These are phyloP conservation scores for Andrena bucephala DNA, from an alignment of 2,888 invertebrate species.

Conservation along the genomic window DNA sequence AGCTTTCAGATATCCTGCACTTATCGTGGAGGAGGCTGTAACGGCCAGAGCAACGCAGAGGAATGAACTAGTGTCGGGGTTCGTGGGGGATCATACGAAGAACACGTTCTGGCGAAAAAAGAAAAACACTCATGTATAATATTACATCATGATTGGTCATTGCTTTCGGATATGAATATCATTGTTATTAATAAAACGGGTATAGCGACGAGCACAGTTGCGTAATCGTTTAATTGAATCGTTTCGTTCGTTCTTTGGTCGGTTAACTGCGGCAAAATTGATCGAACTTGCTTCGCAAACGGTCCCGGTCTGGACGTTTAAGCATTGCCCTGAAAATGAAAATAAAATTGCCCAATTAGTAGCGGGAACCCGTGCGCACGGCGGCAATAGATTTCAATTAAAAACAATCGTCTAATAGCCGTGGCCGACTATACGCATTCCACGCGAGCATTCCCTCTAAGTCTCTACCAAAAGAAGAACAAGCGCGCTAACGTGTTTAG, in stretches of 20 bases:
- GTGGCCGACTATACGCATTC: slow-evolving; percentile 46
- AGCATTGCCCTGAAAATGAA: slow-evolving; percentile 80
- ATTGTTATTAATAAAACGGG: slow-evolving; percentile 69
- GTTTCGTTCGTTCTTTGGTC: slow-evolving; percentile 69
- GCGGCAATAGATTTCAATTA: not conserved
- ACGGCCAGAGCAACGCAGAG: too few relatives aligned
- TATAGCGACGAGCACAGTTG: slow-evolving; percentile 67
- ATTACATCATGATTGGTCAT: slow-evolving; percentile 59
- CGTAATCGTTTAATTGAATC: slow-evolving; percentile 42
- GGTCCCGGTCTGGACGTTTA: slow-evolving; percentile 77
- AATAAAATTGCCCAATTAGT: slow-evolving; percentile 65
- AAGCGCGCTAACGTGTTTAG: slow-evolving; percentile 44
- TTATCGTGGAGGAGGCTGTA: too few relatives aligned
- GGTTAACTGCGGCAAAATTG: slow-evolving; percentile 68
- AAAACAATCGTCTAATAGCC: slow-evolving; percentile 19
- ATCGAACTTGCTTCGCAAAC: slow-evolving; percentile 73
- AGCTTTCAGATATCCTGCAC: too few relatives aligned
- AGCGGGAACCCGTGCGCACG: slow-evolving; percentile 32
- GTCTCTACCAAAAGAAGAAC: slow-evolving; percentile 10
- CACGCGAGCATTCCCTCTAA: slow-evolving; percentile 61
- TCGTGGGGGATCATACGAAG: slow-evolving; percentile 36
- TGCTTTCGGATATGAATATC: slow-evolving; percentile 62
- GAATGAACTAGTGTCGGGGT: not conserved
- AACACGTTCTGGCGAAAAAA: slow-evolving; percentile 42
- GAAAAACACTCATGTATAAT: slow-evolving; percentile 56